These are phyloP conservation scores for Amitus sp. DNA, from an alignment of 2,888 invertebrate species.

Conservation along the genomic window DNA sequence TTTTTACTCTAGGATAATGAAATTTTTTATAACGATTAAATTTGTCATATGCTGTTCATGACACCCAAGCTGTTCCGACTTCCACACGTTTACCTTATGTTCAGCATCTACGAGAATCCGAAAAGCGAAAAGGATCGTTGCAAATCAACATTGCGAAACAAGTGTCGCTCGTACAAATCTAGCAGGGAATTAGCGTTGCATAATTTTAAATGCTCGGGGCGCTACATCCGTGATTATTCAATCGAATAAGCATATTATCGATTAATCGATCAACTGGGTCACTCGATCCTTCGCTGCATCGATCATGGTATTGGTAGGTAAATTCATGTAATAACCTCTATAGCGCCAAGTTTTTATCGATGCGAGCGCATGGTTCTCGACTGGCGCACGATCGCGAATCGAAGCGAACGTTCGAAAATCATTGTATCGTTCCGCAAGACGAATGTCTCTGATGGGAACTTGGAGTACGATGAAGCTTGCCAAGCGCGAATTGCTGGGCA, in stretches of 20 bases:
- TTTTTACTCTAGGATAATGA: too few relatives aligned
- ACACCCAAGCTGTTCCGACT: too few relatives aligned
- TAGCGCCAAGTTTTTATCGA: too few relatives aligned
- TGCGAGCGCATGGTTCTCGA: too few relatives aligned
- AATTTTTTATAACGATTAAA: too few relatives aligned
- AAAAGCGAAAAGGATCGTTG: neutral
- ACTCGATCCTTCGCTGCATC: slow-evolving; percentile 26
- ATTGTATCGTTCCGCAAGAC: slow-evolving; percentile 24
- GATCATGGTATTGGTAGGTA: too few relatives aligned
- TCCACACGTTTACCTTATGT: too few relatives aligned
- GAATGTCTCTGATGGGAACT: slow-evolving; percentile 19
- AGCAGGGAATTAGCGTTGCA: neutral
- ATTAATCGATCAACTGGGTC: slow-evolving; percentile 36
- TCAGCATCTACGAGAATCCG: too few relatives aligned
- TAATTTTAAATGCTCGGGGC: slow-evolving; percentile 6
- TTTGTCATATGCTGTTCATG: too few relatives aligned
- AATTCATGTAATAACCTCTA: too few relatives aligned
- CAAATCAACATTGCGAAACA: neutral
- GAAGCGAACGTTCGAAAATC: too few relatives aligned
- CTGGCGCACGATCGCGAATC: too few relatives aligned
- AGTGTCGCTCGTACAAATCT: neutral
- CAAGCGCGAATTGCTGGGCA: slow-evolving; percentile 16
- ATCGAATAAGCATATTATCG: slow-evolving; percentile 31
- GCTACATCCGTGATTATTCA: slow-evolving; percentile 33
- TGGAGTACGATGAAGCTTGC: slow-evolving; percentile 7